These are phyloP conservation scores for Todiramphus chloris DNA, from an alignment of 2,113 vertebrate species.

Conservation along the genomic window DNA sequence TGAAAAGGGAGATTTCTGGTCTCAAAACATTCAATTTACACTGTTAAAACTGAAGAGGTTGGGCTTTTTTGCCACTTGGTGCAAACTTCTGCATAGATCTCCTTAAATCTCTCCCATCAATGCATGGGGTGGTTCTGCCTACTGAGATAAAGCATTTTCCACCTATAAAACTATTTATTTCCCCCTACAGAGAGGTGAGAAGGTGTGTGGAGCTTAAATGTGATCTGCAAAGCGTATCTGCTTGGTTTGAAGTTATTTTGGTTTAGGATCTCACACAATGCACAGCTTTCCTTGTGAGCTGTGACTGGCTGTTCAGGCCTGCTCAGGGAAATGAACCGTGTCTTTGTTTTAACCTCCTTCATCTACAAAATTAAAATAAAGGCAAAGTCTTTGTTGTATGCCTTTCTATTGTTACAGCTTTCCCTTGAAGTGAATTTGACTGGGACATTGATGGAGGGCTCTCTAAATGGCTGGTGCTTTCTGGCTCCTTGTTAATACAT, in stretches of 20 bases:
- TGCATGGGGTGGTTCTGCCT: not conserved
- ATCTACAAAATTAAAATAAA: not conserved
- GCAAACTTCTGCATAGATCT: not conserved
- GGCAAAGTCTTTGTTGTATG: not conserved
- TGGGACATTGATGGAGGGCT: not conserved
- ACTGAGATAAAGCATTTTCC: not conserved
- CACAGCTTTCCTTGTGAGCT: not conserved
- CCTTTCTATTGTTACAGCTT: not conserved
- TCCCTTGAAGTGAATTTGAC: not conserved
- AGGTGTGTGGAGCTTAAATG: not conserved
- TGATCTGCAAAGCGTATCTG: fast-evolving
- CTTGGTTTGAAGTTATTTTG: not conserved
- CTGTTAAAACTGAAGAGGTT: not conserved
- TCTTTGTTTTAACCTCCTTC: not conserved
- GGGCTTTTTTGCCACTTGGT: not conserved
- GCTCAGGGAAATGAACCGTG: fast-evolving
- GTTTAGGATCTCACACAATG: not conserved
- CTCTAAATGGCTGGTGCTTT: not conserved
- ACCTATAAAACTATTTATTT: not conserved
- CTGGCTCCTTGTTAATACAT: not conserved
- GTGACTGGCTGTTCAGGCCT: not conserved
- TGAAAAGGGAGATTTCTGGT: not conserved
- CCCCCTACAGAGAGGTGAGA: not conserved
- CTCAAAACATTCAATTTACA: not conserved
- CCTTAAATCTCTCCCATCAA: not conserved